Percentiles rank a stretch among this genome's conserved stretches.
These are phyloP conservation scores for Bettongia penicillata DNA, from an alignment of 2,113 vertebrate genomes.

Conservation along the genomic window DNA sequence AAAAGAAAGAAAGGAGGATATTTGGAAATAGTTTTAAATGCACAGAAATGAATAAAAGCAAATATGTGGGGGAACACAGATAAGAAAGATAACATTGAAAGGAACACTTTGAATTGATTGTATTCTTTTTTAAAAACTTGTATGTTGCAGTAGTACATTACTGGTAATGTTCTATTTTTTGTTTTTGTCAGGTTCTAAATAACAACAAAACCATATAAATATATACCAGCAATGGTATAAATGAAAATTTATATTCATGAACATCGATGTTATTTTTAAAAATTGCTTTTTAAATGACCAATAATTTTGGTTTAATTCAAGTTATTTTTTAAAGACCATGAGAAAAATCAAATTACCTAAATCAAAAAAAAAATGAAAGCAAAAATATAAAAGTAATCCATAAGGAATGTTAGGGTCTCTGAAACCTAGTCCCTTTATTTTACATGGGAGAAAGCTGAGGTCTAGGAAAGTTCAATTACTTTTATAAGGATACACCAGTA, in stretches of 20 bases:
- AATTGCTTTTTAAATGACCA: background rate
- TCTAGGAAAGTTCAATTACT: background rate
- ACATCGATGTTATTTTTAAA: background rate
- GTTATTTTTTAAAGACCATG: background rate
- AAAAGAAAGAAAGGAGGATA: background rate
- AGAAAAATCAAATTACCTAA: background rate
- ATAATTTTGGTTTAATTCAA: background rate
- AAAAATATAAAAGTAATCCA: background rate
- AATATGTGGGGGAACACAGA: background rate
- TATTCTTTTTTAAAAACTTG: background rate
- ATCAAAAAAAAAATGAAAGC: background rate
- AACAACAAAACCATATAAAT: background rate
- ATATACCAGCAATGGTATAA: background rate
- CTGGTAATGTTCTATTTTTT: background rate
- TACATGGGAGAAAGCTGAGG: background rate
- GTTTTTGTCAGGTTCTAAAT: background rate
- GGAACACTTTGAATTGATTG: background rate
- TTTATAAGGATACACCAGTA: background rate
- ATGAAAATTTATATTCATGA: background rate
- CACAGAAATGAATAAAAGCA: background rate
- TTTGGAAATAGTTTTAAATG: background rate
- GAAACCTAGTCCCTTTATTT: background rate
- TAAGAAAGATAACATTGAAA: background rate
- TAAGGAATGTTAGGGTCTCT: background rate
- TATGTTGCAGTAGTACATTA: background rate